Evolutionary conservation across 2,113 vertebrate species (phyloP), one percentile per base, ranked within the genome.

Genomic region (Sander vitreus): DNA sequence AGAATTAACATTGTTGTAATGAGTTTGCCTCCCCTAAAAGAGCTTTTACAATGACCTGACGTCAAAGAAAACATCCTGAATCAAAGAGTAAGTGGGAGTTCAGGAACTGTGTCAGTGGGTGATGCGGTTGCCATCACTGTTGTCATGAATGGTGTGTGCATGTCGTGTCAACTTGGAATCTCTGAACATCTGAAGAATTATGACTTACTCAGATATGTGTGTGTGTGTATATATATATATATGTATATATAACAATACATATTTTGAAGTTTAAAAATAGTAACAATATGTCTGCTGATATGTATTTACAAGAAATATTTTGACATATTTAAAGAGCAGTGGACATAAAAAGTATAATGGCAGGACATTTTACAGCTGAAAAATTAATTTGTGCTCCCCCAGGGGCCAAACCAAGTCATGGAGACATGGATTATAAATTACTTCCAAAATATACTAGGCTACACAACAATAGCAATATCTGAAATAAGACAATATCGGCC

Each of bases 1-100:
- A 76, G 93, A 92, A 93, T 91, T 89, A 88, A 85, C 91, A 87
- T 85, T 76, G 78, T 89, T 89, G 88, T 91, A 85, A 88, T 87
- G 84, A 87, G 88, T 76, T 63, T 18, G 27, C 13, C 19, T 63
- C 68, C 67, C 39, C 36, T 85, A 88, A 89, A 90, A 87, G 69
- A 85, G 73, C 82, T 72, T 85, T 89, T 64, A 80, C 69, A 66
- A 54, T 11, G 59, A 43, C n/a, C 68, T 93, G 93, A 94, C 91
- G 90, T 94, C 93, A 93, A 83, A 85, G 80, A 83, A 73, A 87
- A 75, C 83, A 36, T 74, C 71, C 1, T 87, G 73, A 90, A 91
- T 87, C 68, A 76, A 88, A 89, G 72, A 79, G 54, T 47, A 14
- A 78, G 76, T 7, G 74, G 57, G 70, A 80, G 71, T 79, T 86